These are phyloP conservation scores for Lycorma delicatula DNA, from an alignment of 1,140 invertebrate genomes.

Conservation along the genomic window DNA sequence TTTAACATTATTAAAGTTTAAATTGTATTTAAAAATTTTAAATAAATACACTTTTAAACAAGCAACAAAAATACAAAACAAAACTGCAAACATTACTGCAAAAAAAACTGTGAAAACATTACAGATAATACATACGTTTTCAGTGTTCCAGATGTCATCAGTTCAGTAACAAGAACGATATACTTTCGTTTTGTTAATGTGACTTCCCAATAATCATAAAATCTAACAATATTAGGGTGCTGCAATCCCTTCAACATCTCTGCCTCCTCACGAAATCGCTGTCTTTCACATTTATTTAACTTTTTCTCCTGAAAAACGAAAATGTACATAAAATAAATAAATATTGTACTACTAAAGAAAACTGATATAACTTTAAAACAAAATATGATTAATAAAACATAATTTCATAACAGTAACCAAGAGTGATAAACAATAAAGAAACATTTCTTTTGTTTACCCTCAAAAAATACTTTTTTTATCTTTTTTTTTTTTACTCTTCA, in stretches of 20 bases:
- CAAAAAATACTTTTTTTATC: too few relatives aligned
- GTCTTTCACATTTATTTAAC: constrained; percentile 81
- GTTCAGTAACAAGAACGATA: constrained; percentile 97
- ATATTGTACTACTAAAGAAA: neutral
- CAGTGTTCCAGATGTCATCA: constrained; percentile 98
- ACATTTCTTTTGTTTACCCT: too few relatives aligned
- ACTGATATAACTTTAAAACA: neutral
- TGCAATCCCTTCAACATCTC: constrained; percentile 99
- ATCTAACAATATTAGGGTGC: constrained; percentile 98
- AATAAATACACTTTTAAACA: constrained; percentile 4
- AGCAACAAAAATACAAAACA: constrained; percentile 1
- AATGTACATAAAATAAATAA: neutral
- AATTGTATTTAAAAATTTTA: too few relatives aligned
- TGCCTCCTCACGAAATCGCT: constrained; percentile 95
- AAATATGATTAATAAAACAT: too few relatives aligned
- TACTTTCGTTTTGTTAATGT: constrained; percentile 86
- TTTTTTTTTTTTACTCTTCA: too few relatives aligned
- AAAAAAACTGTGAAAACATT: neutral
- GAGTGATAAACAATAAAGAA: too few relatives aligned
- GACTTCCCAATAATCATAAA: constrained; percentile 99
- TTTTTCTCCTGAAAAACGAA: constrained; percentile 63
- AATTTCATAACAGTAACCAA: too few relatives aligned
- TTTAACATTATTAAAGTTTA: too few relatives aligned
- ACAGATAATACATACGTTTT: constrained; percentile 82
- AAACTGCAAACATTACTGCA: neutral